Base-by-base conservation (phyloP, 2,797 vertebrate species). In the Myripristis murdjan region DNA sequence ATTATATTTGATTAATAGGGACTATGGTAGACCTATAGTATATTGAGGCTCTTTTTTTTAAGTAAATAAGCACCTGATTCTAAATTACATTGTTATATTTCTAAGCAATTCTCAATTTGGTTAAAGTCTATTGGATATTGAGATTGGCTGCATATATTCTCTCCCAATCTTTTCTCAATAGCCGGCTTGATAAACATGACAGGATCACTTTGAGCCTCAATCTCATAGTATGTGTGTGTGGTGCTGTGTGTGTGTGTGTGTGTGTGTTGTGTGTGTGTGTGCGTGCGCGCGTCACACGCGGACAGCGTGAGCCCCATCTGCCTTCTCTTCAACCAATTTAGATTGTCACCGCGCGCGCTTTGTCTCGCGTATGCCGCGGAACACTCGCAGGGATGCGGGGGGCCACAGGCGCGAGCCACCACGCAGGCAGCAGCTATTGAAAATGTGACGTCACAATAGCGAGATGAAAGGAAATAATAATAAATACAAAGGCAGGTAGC, bases 281-380 rank as follows among this genome's bases (percentile, higher is more conserved):
- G 84, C 84, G 88, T 84, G 49, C 91, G 82, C 16, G 46, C 22
- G 26, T 59, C 62, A 83, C 90, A 84, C n/a, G 91, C 88, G 89
- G 82, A 83, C 90, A 79, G 74, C 76, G 73, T 81, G 94, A 95
- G 97, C 94, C 97, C 97, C 97, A 98, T 96, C 97, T 98, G 97
- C 95, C 96, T 89, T 94, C 92, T 88, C 93, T 92, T 89, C 85
- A 92, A 96, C 91, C 95, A 96, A 98, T 98, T 98, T 97, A 95
- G 93, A 91, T 4, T 94, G 95, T 92, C 95, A 95, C 93, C 92
- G 95, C 93, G 93, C 92, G 93, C 87, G 96, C 95, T 95, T 96
- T 97, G 96, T 97, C 94, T 96, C 92, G 91, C 59, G 87, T 79
- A 93, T 90, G 93, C 90, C 87, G 89, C 92, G 91, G 94, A 94